A percentile compares a stretch with the other conserved stretches of the same genome.
Evolutionary conservation across 2,113 vertebrate genomes (phyloP).

Genomic region (Entosphenus tridentatus): DNA sequence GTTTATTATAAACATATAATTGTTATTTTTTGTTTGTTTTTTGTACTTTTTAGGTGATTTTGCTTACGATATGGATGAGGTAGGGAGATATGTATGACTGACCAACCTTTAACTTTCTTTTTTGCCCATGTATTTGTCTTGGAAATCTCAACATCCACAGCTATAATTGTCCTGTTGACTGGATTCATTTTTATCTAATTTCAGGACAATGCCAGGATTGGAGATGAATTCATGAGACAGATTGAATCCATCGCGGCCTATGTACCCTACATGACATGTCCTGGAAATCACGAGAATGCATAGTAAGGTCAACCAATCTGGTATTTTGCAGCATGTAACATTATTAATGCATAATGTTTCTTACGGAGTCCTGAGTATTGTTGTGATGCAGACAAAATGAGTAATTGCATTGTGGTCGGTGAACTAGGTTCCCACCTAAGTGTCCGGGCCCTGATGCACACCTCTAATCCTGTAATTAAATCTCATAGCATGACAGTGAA

Average conservation of each 20-base stretch:
- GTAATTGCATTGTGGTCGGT: no score
- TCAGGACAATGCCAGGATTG: slow-evolving; percentile 37
- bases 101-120: not conserved
- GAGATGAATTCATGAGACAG: slow-evolving; percentile 54
- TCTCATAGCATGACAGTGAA: no score
- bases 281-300: slow-evolving; percentile 43
- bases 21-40: not conserved
- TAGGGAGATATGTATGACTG: slow-evolving; percentile 14
- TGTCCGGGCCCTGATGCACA: no score
- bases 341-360: no score
- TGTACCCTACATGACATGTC: slow-evolving; percentile 57
- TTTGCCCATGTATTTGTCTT: not conserved
- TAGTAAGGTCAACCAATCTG: slow-evolving; percentile 27
- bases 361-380: no score
- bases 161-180: no score
- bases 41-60: slow-evolving; percentile 37
- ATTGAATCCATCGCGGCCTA: slow-evolving; percentile 49
- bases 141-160: no score
- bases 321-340: no score
- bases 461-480: no score
- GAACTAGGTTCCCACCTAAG: no score
- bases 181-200: slow-evolving; percentile 9
- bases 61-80: slow-evolving; percentile 51
- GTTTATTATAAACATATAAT: no score
- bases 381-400: no score